Evolutionary conservation across 92 coral and sea anemone species (phyloP), one percentile per base, ranked within the genome.

Genomic region (Epizoanthus scotinus): DNA sequence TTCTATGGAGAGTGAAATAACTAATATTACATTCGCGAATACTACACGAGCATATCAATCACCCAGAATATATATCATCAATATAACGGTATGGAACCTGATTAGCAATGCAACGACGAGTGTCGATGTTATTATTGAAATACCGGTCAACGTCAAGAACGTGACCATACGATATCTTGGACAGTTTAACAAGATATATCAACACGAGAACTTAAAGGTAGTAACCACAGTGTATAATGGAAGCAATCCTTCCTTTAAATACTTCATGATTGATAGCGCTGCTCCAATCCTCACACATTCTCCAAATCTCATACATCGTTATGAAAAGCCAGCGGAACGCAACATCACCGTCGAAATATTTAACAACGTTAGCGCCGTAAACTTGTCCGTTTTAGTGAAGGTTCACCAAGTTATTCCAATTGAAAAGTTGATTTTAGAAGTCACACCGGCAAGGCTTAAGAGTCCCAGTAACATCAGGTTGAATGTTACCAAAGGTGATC

Each of bases 311-410:
- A 19, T 44, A 8, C 68, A 84, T 65, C 73, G 22, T 0, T 88
- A 88, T 55, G 82, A 67, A 36, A 44, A 84, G 26, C 80, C 83
- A 27, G 86, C 86, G 24, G 70, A 42, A 20, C 62, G 75, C 36
- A 80, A 79, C 63, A 57, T 88, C 13, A 73, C 67, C 9, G 83
- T 85, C 7, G 63, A 71, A 27, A 77, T 85, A 28, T 84, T 65
- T 69, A 88, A 88, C 78, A 88, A 85, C 44, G 88, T 78, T 12
- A 88, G 86, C 44, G 70, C 66, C 50, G 73, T 44, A 5, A 78
- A 80, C 40, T 29, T 85, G 24, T 47, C 75, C 15, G 75, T 8
- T 27, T 34, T 4, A 15, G 28, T 85, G 27, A 42, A 24, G 14
- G 63, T 74, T 12, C 83, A 80, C 31, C 42, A 72, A 8, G 70